These are phyloP conservation scores for Cataglyphis livida DNA, from an alignment of 2,888 invertebrate genomes.

Conservation along the genomic window DNA sequence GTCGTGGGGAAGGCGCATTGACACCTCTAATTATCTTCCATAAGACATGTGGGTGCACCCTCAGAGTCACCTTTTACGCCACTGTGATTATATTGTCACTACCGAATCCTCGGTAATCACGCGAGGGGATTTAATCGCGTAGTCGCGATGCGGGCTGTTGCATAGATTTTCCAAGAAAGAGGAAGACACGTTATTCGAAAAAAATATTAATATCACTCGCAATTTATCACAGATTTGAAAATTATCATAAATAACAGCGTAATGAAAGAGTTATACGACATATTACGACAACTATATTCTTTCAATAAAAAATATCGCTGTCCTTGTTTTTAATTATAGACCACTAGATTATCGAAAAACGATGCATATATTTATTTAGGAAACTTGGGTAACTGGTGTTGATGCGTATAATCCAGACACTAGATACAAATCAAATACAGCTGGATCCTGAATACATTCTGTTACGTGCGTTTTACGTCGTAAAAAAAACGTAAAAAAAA, in stretches of 20 bases:
- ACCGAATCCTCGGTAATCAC: slow-evolving; percentile 55
- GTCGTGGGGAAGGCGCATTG: slow-evolving; percentile 69
- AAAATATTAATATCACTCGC: slow-evolving; percentile 4
- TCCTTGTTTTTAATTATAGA: not conserved
- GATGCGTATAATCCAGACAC: slow-evolving; percentile 82
- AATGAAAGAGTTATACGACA: not conserved
- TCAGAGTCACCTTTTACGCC: slow-evolving; percentile 62
- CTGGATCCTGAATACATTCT: slow-evolving; percentile 70
- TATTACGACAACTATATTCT: not conserved
- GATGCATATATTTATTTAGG: slow-evolving; percentile 61
- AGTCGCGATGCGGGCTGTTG: not conserved
- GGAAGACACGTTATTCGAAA: not conserved
- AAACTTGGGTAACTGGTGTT: slow-evolving; percentile 77
- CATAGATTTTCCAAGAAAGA: slow-evolving; percentile 2
- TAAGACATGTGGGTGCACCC: slow-evolving; percentile 60
- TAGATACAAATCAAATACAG: slow-evolving; percentile 82
- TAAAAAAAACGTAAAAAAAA: not conserved
- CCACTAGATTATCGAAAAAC: slow-evolving; percentile 25
- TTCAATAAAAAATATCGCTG: slow-evolving; percentile 4
- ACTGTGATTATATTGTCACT: slow-evolving; percentile 74
- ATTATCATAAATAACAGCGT: not conserved
- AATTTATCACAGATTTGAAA: not conserved
- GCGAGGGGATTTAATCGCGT: not conserved
- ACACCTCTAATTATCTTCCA: slow-evolving; percentile 76
- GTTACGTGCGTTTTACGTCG: slow-evolving; percentile 26